Evolutionary conservation across 2,888 invertebrate species (phyloP).

Genomic region (Crioceris asparagi): DNA sequence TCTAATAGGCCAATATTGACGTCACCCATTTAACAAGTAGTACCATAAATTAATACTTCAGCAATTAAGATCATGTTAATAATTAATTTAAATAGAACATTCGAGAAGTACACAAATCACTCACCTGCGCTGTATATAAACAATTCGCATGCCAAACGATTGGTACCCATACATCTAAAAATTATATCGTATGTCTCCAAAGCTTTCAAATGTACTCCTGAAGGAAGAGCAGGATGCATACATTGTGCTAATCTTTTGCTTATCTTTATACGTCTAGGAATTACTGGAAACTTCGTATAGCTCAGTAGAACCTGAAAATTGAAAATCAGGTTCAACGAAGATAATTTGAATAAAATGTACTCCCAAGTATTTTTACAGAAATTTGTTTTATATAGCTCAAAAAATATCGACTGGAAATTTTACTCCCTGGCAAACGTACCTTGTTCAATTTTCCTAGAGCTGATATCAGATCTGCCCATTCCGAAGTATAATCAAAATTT

Average conservation of each 20-base stretch:
- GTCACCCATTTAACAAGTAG: no score
- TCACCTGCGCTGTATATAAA: constrained; percentile 71
- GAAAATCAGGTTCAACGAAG: neutral
- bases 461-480: constrained; percentile 90
- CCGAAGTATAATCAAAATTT: constrained; percentile 86
- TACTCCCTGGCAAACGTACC: constrained; percentile 39
- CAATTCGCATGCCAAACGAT: constrained; percentile 66
- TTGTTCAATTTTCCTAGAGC: constrained; percentile 83
- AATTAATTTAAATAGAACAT: no score
- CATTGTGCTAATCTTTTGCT: constrained; percentile 88
- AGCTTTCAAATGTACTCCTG: constrained; percentile 85
- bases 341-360: neutral
- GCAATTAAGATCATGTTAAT: no score
- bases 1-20: no score
- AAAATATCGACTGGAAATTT: neutral
- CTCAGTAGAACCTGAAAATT: constrained; percentile 56
- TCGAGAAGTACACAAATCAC: constrained; percentile 12
- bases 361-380: no score
- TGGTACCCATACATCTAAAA: constrained; percentile 78
- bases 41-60: no score
- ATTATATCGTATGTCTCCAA: constrained; percentile 85
- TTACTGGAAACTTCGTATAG: constrained; percentile 72
- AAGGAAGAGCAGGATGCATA: constrained; percentile 84
- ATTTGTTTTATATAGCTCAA: neutral
- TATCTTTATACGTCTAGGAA: constrained; percentile 77